Evolutionary conservation across 2,797 vertebrate species (phyloP), one percentile per base, ranked within the genome.

Genomic region (Limosa lapponica): DNA sequence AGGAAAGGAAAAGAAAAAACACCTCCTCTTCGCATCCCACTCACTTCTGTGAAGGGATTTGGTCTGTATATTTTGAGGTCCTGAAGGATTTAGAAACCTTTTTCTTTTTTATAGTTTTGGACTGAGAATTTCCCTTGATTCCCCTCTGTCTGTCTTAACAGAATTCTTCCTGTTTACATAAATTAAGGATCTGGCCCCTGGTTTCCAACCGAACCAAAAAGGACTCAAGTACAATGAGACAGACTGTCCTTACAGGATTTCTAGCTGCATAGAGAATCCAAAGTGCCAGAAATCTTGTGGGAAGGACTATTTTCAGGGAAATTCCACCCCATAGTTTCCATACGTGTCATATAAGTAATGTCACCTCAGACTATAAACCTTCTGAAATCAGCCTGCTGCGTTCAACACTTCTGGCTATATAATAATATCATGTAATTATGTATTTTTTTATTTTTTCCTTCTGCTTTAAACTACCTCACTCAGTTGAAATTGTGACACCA

Each of bases 261-360:
- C 2, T 73, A 95, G 55, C 70, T 57, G 73, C 2, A 2, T 11
- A 54, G 70, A 91, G 78, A 94, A 87, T 57, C 41, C 77, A 51
- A 82, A 89, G 73, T 87, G 73, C 81, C 91, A 95, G 88, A 85
- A 96, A 90, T 82, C 66, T 90, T 95, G 83, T 93, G 88, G 93
- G 71, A 96, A 95, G 41, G 57, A 73, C 58, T 80, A 78, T 92
- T 96, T 95, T 55, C 77, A 92, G 64, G 85, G 95, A 94, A 96
- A 96, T 97, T 95, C 91, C 91, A 93, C 11, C 34, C 59, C 64
- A n/a, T 61, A 79, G 58, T 96, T 96, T 95, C 93, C 88, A 34
- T 92, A 89, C 1, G 0, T 87, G 87, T 84, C 57, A 80, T 74
- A 18, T 61, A 94, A 87, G 70, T 89, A 89, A 89, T 92, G 83